Conservation (phyloP, 1,140 invertebrate species). For the Scaptomyza pallida region DNA sequence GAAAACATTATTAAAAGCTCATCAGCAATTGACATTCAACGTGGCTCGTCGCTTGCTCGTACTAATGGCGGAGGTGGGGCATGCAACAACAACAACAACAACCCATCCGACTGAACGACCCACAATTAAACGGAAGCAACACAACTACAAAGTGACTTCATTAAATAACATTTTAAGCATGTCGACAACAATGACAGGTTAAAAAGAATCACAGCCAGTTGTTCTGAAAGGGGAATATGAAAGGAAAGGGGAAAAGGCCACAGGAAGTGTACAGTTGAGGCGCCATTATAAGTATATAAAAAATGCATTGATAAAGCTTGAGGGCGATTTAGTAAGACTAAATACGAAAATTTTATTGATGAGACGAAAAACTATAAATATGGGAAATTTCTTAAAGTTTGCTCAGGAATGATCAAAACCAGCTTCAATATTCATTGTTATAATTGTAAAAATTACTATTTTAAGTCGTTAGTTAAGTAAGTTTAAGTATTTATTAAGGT, state of each 20-base stretch:
- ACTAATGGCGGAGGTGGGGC: slow-evolving; percentile 3
- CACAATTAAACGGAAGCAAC: slow-evolving; percentile 78
- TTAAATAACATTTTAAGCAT: slow-evolving; percentile 64
- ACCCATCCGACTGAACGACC: slow-evolving; percentile 31
- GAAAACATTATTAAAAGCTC: slow-evolving; percentile 79
- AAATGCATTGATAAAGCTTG: neutral
- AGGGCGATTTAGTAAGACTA: neutral
- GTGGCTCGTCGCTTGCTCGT: slow-evolving; percentile 20
- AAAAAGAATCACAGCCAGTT: slow-evolving; percentile 12
- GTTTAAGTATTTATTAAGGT: too few relatives aligned
- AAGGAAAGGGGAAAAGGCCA: neutral
- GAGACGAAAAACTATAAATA: neutral
- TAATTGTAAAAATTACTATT: too few relatives aligned
- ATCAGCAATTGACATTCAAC: slow-evolving; percentile 77
- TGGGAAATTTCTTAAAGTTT: too few relatives aligned
- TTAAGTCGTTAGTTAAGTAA: too few relatives aligned
- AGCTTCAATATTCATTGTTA: too few relatives aligned
- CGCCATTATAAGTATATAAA: neutral
- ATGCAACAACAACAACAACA: neutral
- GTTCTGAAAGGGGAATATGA: neutral
- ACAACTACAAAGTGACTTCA: slow-evolving; percentile 75
- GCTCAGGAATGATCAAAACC: too few relatives aligned
- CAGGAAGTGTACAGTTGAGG: slow-evolving; percentile 13
- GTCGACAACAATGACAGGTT: slow-evolving; percentile 29
- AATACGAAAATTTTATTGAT: neutral